Evolutionary conservation across 92 coral and sea anemone species (phyloP), one percentile per base, ranked within the genome.

Genomic region (Zoanthus solanderi): DNA sequence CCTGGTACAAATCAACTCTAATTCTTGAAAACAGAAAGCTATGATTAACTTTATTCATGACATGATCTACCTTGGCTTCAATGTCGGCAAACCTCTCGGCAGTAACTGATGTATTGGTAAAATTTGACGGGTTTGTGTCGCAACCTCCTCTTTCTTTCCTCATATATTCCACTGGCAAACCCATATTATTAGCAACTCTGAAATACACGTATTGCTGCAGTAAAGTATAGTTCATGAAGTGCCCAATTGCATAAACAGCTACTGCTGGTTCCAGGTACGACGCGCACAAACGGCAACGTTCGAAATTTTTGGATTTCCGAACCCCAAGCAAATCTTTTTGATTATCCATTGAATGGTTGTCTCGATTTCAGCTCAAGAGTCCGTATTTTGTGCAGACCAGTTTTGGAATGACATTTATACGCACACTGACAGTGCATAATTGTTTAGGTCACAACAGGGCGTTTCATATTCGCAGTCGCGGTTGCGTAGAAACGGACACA

Each of bases 201-300:
- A 63, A 63, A 84, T 93, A 91, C 12, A 90, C 63, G 60, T 85
- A 88, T 80, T 93, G 96, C 50, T 87, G 91, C 15, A 76, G 84
- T 5, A 93, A 23, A 1, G 96, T 92, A 3, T 81, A 34, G 52
- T 68, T 88, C 94, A 91, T 91, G 87, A 93, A 91, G 9, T 88
- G 78, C 14, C 92, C 92, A 83, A 66, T 18, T 9, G 30, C 72
- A 11, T 5, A 66, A 30, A 66, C 31, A n/a, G 34, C 30, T 18
- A 66, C 32, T 8, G 72, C 72, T 18, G 72, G 72, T 29, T 66
- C 72, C 30, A 66, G 18, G 13, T 66, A 66, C 32, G 28, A 29
- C 31, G 28, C 30, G 42, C 34, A 23, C 60, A 53, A 14, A 6
- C 69, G 72, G 31, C 72, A 66, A n/a, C 72, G 10, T 5, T 9